Percentiles rank a stretch among this genome's conserved stretches.
These are phyloP conservation scores for Tragopan temminckii DNA, from an alignment of 2,797 vertebrate species.

Conservation along the genomic window DNA sequence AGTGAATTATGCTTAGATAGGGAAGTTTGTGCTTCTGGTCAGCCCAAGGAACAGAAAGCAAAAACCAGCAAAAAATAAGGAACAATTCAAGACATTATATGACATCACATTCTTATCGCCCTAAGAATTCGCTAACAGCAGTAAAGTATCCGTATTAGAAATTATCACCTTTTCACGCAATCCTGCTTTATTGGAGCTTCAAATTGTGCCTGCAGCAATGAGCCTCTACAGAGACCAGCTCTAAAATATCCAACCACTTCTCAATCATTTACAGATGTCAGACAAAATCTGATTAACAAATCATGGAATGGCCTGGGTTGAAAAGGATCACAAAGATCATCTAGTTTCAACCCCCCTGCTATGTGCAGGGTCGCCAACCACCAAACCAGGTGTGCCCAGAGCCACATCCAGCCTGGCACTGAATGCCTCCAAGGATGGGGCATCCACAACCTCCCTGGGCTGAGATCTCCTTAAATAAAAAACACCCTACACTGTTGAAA, in stretches of 20 bases:
- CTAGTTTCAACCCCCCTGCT: too few relatives aligned
- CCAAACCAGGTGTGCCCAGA: too few relatives aligned
- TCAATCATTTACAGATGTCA: background rate
- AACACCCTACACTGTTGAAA: background rate
- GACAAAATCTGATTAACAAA: background rate
- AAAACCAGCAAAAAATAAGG: background rate
- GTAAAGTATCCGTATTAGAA: background rate
- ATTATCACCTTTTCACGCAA: constrained; percentile 26
- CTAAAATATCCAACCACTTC: background rate
- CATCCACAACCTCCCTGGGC: too few relatives aligned
- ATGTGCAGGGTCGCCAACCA: too few relatives aligned
- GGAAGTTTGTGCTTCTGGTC: background rate
- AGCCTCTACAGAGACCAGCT: constrained; percentile 19
- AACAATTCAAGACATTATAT: background rate
- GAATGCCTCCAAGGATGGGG: too few relatives aligned
- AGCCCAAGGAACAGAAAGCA: background rate
- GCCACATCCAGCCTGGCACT: too few relatives aligned
- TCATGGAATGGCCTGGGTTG: too few relatives aligned
- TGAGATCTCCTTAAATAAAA: background rate
- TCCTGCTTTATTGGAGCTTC: background rate
- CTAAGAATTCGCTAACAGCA: background rate
- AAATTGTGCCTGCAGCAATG: background rate
- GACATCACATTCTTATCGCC: background rate
- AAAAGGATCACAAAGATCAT: too few relatives aligned
- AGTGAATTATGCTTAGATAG: background rate